Percentiles rank a stretch among this genome's conserved stretches.
phyloP scores from a whole-genome alignment of 2,797 vertebrate species.

The Chrysolophus pictus region DNA sequence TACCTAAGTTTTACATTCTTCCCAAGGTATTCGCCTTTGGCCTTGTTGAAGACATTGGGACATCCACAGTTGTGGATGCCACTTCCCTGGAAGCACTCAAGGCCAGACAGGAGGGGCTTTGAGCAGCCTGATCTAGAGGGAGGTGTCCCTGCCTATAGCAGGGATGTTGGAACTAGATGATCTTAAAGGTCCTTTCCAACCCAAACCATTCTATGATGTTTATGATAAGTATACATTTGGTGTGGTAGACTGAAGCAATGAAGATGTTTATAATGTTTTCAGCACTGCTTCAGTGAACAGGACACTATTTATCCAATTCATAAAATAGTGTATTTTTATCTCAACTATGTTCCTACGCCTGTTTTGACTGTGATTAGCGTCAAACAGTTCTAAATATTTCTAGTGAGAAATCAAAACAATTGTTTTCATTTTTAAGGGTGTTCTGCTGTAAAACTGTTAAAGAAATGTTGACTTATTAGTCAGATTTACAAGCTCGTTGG shows the following conservation, averaged over 20 bases:
- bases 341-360: neutral
- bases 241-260: neutral
- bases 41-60: neutral
- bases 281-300: neutral
- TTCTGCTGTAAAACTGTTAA: neutral
- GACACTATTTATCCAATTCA: neutral
- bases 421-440: neutral
- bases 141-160: no score
- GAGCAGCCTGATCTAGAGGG: no score
- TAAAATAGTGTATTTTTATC: neutral
- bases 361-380: neutral
- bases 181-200: no score
- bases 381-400: neutral
- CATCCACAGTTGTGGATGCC: no score
- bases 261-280: neutral
- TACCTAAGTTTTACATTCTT: neutral
- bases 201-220: no score
- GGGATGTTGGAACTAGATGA: no score
- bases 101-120: no score
- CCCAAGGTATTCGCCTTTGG: neutral
- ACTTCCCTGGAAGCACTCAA: no score
- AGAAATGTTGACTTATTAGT: neutral
- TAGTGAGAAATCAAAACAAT: neutral
- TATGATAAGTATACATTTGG: neutral
- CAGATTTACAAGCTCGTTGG: neutral